Evolutionary conservation across 2,113 vertebrate species (phyloP).

Genomic region (Penelope pileata): DNA sequence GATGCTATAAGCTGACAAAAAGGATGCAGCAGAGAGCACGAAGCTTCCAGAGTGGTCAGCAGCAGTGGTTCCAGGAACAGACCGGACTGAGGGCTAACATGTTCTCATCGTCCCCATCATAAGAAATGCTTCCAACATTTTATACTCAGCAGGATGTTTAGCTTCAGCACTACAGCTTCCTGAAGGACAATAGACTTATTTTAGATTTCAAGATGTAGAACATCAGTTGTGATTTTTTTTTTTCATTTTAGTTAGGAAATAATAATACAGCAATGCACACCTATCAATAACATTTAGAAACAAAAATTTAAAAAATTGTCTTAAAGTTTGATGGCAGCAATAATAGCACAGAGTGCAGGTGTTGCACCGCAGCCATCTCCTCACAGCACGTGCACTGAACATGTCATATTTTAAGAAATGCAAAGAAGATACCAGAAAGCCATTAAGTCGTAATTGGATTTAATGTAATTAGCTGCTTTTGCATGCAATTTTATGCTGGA

Average conservation of each 20-base stretch:
- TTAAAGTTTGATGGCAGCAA: neutral
- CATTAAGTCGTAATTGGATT: slow-evolving; percentile 16
- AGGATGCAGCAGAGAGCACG: neutral
- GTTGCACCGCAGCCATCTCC: neutral
- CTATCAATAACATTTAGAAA: neutral
- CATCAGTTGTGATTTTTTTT: neutral
- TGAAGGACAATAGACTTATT: fast-evolving
- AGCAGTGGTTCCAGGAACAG: neutral
- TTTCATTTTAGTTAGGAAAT: neutral
- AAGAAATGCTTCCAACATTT: neutral
- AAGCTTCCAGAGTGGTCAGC: neutral
- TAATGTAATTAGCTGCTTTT: neutral
- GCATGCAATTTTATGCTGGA: neutral
- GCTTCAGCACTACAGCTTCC: neutral
- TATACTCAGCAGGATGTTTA: neutral
- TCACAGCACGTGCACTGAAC: neutral
- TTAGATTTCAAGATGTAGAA: neutral
- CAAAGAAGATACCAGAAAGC: neutral
- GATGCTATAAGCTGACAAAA: neutral
- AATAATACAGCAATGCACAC: neutral
- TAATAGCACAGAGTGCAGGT: neutral
- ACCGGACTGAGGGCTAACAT: neutral
- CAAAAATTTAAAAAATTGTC: neutral
- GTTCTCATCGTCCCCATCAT: neutral
- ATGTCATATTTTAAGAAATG: neutral